Percentiles rank a stretch among this genome's conserved stretches.
Conservation (phyloP, 2,888 invertebrate genomes). For the Timema podura region DNA sequence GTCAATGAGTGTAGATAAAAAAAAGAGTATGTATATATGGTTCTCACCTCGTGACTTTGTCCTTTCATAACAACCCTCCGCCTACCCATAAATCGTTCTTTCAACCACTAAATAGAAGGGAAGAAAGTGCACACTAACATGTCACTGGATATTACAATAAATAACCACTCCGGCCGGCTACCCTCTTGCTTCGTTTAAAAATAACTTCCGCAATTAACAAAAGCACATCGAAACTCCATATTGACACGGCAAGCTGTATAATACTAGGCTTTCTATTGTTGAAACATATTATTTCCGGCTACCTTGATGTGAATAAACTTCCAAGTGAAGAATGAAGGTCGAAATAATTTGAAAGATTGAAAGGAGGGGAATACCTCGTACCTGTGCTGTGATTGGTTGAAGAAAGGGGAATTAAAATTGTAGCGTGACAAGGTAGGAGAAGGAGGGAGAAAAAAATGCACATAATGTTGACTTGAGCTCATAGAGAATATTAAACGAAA, state of each 20-base stretch:
- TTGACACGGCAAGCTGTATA: not conserved
- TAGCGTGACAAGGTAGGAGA: not conserved
- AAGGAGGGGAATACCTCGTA: too few relatives aligned
- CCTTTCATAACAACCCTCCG: constrained; percentile 22
- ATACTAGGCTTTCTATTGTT: not conserved
- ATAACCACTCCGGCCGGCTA: not conserved
- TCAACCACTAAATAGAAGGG: not conserved
- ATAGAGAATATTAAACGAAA: too few relatives aligned
- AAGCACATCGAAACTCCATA: constrained; percentile 23
- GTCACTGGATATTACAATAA: not conserved
- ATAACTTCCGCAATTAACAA: constrained; percentile 21
- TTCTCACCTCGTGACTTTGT: not conserved
- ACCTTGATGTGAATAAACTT: constrained; percentile 2
- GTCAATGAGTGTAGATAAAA: not conserved
- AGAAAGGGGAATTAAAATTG: too few relatives aligned
- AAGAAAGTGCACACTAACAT: not conserved
- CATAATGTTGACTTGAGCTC: not conserved
- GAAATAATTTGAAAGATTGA: too few relatives aligned
- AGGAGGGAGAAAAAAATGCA: not conserved
- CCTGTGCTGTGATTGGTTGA: too few relatives aligned
- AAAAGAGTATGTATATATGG: not conserved
- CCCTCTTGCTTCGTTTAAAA: not conserved
- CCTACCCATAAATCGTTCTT: constrained; percentile 22
- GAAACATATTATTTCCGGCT: constrained; percentile 9
- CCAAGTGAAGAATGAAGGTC: too few relatives aligned